These are phyloP conservation scores for Oriolus oriolus DNA, from an alignment of 2,113 vertebrate genomes.

Conservation along the genomic window DNA sequence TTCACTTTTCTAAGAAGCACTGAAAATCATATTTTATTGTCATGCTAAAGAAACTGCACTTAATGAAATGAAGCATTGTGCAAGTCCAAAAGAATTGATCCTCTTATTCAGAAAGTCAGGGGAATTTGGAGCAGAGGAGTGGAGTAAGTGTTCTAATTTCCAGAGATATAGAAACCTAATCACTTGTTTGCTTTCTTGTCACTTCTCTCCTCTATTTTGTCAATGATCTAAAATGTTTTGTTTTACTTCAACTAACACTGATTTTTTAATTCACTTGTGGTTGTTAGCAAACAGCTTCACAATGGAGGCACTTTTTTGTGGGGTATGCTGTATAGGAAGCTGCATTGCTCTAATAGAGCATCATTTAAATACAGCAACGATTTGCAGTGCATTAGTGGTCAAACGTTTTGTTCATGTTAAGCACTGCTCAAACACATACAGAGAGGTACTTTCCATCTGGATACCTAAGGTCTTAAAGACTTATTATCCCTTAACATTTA, in stretches of 20 bases:
- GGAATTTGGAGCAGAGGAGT: neutral
- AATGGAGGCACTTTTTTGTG: neutral
- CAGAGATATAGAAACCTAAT: neutral
- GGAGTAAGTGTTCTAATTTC: neutral
- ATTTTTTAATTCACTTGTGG: neutral
- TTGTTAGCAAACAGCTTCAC: neutral
- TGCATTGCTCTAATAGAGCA: neutral
- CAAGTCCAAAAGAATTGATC: neutral
- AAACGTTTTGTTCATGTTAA: neutral
- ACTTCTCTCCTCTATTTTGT: neutral
- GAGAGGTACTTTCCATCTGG: neutral
- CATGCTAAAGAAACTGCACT: constrained; percentile 16
- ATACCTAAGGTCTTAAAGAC: neutral
- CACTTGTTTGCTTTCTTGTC: neutral
- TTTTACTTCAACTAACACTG: neutral
- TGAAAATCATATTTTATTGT: constrained; percentile 58
- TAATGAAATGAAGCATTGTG: constrained; percentile 8
- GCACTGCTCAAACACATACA: neutral
- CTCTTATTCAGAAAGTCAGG: neutral
- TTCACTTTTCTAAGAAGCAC: constrained; percentile 14
- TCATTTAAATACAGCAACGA: neutral
- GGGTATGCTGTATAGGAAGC: neutral
- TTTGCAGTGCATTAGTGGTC: neutral
- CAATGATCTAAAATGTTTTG: neutral
- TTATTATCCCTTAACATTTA: neutral